Evolutionary conservation across 1,140 invertebrate species (phyloP), one percentile per base, ranked within the genome.

Genomic region (Carposina sasakii): DNA sequence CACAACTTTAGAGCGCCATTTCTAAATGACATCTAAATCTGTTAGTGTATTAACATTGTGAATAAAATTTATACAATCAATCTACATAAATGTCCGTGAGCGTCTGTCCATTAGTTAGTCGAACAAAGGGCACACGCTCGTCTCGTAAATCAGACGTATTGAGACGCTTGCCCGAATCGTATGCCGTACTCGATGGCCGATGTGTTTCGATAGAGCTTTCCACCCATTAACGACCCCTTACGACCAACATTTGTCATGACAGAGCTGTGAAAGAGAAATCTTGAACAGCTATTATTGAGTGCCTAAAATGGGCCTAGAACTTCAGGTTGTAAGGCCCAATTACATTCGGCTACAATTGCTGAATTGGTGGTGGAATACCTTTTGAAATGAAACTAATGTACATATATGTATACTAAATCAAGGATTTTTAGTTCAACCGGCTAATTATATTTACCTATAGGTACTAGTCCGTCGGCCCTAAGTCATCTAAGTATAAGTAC

Each of bases 11-110:
- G 71, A 84, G 73, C 74, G 79, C 77, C 73, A 81, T 84, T 84
- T 81, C 81, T 81, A 84, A 84, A 81, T 84, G 81, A 84, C 81
- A 79, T 81, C 81, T 84, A 84, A 84, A 84, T 81, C 81, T 84
- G 77, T 84, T 81, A 81, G 62, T 81, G 81, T 84, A 84, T 84
- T 84, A 84, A 81, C 81, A 81, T 81, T 81, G 77, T 84, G 77
- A 84, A 84, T 84, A 81, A 84, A 84, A 84, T 84, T 84, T 65
- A 84, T 81, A 81, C 77, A 84, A 84, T 84, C 76, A 84, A 81
- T 84, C 81, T 84, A 84, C 81, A 84, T 81, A 84, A 84, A 81
- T 81, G 81, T 84, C 77, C 75, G 73, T 81, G 77, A 78, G 76
- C 76, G 77, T 77, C 71, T 68, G 76, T 79, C 81, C 81, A 84